Conservation (phyloP, 2,113 vertebrate species). For the Glaucomys volans region DNA sequence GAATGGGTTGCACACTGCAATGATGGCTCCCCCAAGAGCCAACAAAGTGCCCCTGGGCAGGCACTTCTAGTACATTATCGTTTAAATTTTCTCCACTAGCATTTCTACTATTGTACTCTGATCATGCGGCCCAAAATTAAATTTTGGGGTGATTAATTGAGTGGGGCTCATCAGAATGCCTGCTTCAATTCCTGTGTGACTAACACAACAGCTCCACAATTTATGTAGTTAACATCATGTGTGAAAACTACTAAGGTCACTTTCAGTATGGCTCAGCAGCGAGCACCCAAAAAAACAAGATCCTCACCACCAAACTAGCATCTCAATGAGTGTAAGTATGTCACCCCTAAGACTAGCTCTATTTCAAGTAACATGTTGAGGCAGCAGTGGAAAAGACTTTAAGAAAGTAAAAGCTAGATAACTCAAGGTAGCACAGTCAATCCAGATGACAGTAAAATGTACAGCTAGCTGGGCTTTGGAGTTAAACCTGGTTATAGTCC, state of each 20-base stretch:
- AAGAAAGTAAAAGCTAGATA: background rate
- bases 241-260: constrained; percentile 36
- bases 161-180: background rate
- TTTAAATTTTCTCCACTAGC: background rate
- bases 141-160: background rate
- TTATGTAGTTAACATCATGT: background rate
- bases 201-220: background rate
- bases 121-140: background rate
- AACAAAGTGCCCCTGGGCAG: background rate
- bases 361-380: background rate
- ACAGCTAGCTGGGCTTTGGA: background rate
- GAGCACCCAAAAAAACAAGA: constrained; percentile 63
- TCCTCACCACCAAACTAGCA: constrained; percentile 69
- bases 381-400: background rate
- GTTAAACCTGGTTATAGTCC: background rate
- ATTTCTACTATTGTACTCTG: background rate
- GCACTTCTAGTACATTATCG: background rate
- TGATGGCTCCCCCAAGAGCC: background rate
- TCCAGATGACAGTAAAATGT: background rate
- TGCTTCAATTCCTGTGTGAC: background rate
- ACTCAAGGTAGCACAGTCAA: background rate
- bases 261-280: constrained; percentile 71
- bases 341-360: constrained; percentile 27
- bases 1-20: background rate
- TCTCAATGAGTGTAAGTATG: constrained; percentile 78